A percentile compares a stretch with the other conserved stretches of the same genome.
Conservation (phyloP, 1,140 invertebrate species). For the Spodoptera litura region DNA sequence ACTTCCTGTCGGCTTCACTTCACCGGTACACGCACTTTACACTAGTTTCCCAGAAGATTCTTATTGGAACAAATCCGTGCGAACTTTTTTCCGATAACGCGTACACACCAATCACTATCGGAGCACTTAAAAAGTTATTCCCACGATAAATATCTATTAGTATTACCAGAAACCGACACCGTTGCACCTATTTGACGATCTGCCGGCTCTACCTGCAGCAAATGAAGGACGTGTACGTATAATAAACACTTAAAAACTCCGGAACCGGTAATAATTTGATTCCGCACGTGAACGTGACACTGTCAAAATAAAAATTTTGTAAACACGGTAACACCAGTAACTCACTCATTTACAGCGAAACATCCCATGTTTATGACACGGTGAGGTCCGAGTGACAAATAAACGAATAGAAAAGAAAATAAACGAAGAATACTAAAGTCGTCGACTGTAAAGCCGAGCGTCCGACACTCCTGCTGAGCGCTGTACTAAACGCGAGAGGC, state of each 20-base stretch:
- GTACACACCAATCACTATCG: slow-evolving; percentile 53
- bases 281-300: slow-evolving; percentile 79
- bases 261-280: slow-evolving; percentile 81
- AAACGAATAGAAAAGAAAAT: slow-evolving; percentile 86
- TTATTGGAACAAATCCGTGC: slow-evolving; percentile 67
- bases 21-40: slow-evolving; percentile 63
- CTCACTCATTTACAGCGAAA: slow-evolving; percentile 67
- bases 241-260: slow-evolving; percentile 83
- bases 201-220: slow-evolving; percentile 78
- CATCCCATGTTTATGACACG: slow-evolving; percentile 68
- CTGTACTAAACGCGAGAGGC: slow-evolving; percentile 84
- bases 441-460: slow-evolving; percentile 81
- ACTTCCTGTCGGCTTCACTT: slow-evolving; percentile 66
- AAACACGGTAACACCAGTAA: slow-evolving; percentile 67
- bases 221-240: slow-evolving; percentile 79
- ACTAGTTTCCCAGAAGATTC: slow-evolving; percentile 73
- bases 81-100: slow-evolving; percentile 63
- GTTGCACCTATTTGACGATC: slow-evolving; percentile 73
- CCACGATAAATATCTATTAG: slow-evolving; percentile 60
- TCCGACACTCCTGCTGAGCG: slow-evolving; percentile 84
- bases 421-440: slow-evolving; percentile 85
- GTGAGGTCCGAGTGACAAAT: slow-evolving; percentile 74
- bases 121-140: slow-evolving; percentile 56
- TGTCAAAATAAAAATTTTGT: slow-evolving; percentile 78
- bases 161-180: slow-evolving; percentile 65